Evolutionary conservation across 2,888 invertebrate species (phyloP), one percentile per base, ranked within the genome.

Genomic region (Lissonota sp.): DNA sequence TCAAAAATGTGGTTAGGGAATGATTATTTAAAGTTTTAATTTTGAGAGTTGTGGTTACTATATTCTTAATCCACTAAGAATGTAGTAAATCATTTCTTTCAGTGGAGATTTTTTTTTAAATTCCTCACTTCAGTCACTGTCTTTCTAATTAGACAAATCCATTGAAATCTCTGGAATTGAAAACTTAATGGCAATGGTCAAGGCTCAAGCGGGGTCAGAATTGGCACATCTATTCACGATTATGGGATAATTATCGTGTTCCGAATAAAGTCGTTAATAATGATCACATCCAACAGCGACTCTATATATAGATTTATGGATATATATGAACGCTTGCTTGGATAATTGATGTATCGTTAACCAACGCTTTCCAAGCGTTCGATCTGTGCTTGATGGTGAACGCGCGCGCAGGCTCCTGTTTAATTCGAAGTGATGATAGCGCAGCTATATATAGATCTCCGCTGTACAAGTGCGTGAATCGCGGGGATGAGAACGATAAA

Each of bases 331-430:
- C 57, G 55, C 72, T 67, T 12, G 67, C 16, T 73, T 26, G 73
- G 73, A 80, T 81, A 90, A 89, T 89, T 87, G 90, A 89, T 89
- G 89, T 88, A 86, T 88, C 88, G 88, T 88, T 88, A 88, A 86
- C 87, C 57, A 44, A 55, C 55, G 57, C 72, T 64, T 39, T 64
- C 73, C 67, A 63, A 66, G 70, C 62, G 42, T 67, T 57, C 64
- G 74, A 74, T 81, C 62, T 46, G 60, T 58, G n/a, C 72, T 72
- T 49, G n/a, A n/a, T n/a, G 77, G 63, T 53, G 51, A 72, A 66
- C 72, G 51, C 53, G 51, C 58, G 58, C n/a, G n/a, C 58, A 51
- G 63, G 60, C 72, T 78, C 66, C 66, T 49, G 57, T 44, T 71
- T 67, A 76, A 62, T 60, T 62, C 67, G 39, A 44, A 67, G 46